phyloP scores from a whole-genome alignment of 1,140 invertebrate species.

The Akabosia matsudoensis region DNA sequence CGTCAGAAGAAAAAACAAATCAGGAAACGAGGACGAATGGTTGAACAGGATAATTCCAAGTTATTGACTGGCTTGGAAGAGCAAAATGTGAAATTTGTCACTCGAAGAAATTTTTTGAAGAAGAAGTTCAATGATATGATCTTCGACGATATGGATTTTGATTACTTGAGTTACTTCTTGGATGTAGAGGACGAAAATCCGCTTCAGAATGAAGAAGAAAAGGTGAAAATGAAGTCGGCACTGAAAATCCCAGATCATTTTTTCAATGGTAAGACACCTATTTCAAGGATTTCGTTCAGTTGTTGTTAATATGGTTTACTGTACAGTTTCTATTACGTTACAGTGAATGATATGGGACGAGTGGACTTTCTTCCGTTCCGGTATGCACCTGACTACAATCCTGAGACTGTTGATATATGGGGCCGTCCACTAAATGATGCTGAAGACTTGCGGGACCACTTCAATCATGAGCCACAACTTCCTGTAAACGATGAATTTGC shows the following conservation, averaged over 20 bases:
- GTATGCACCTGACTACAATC: constrained; percentile 21
- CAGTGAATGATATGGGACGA: constrained; percentile 23
- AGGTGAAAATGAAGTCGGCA: neutral
- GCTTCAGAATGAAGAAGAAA: neutral
- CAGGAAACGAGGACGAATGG: constrained; percentile 15
- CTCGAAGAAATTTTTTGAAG: constrained; percentile 27
- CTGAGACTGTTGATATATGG: constrained; percentile 29
- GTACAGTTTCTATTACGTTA: neutral
- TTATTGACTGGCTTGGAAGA: constrained; percentile 32
- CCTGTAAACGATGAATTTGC: constrained; percentile 26
- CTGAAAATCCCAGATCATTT: neutral
- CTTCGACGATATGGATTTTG: constrained; percentile 39
- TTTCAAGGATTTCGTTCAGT: neutral
- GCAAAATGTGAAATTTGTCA: constrained; percentile 36
- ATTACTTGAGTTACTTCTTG: constrained; percentile 30
- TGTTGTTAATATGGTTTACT: neutral
- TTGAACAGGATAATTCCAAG: constrained; percentile 34
- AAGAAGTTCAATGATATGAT: constrained; percentile 36
- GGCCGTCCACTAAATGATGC: constrained; percentile 10
- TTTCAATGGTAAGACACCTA: neutral
- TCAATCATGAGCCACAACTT: neutral
- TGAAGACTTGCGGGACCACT: neutral
- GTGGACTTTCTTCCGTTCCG: constrained; percentile 24
- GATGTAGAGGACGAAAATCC: neutral
- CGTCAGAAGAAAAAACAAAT: constrained; percentile 19